Conservation (phyloP, 2,113 vertebrate species). For the Australoheros scitulus region DNA sequence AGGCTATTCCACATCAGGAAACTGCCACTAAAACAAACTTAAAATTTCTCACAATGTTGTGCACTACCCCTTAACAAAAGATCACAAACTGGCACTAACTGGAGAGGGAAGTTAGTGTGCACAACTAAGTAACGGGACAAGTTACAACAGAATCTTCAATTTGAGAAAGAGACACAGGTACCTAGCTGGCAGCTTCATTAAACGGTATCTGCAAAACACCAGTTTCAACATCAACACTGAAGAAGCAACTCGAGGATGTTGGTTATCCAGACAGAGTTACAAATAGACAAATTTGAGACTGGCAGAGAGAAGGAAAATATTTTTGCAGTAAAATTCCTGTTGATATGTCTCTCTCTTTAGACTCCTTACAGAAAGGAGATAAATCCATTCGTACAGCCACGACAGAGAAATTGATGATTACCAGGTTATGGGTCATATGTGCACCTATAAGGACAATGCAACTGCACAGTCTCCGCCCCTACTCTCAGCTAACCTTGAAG, state of each 20-base stretch:
- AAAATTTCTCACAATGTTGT: background rate
- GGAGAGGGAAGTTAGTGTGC: background rate
- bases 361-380: background rate
- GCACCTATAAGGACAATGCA: background rate
- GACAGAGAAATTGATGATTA: background rate
- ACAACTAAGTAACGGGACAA: background rate
- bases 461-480: background rate
- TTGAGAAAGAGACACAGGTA: background rate
- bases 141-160: background rate
- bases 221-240: background rate
- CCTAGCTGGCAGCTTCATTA: background rate
- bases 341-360: background rate
- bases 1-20: background rate
- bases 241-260: background rate
- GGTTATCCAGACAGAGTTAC: background rate
- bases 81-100: background rate
- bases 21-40: rapidly evolving
- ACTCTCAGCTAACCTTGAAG: constrained; percentile 55
- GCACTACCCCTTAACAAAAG: background rate
- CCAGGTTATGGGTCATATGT: background rate
- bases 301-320: background rate
- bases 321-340: background rate
- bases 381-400: background rate
- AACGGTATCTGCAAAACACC: background rate
- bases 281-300: background rate